Base-by-base conservation (phyloP, 2,888 invertebrate species). In the Mesoligia furuncula region DNA sequence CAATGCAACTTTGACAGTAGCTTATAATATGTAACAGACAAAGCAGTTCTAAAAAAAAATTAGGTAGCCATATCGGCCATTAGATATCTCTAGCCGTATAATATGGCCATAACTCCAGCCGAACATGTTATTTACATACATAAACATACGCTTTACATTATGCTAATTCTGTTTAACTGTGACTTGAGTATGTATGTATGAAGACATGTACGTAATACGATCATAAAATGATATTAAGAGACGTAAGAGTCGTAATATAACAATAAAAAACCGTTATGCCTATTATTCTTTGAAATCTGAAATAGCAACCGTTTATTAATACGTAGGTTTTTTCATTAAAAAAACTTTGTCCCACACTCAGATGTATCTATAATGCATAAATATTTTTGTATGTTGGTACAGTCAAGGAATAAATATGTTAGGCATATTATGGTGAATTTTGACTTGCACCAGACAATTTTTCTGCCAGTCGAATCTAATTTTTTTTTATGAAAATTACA, bases 81-180 rank as follows among this genome's bases (percentile, higher is more conserved):
- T 62, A 62, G 6, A 65, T 72, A 65, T 80, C 31, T 75, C 62
- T 57, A 67, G 7, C 54, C 0, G 75, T 45, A 64, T 83, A 75
- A 71, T 70, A 36, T 20, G 36, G 13, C 39, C 36, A 68, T 77
- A 69, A 86, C 42, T 75, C 42, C 20, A 31, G 24, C 17, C 24
- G 7, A 73, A 68, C 51, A 36, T 73, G 39, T 57, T 62, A 85
- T 85, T 86, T 83, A n/a, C 86, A 86, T 86, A 71, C 48, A 64
- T 73, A 73, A 68, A 24, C 48, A 79, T 77, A 61, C 24, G 39
- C 20, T 79, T 77, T 61, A 71, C 59, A 59, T 80, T 54, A 73
- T 57, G 59, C 59, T 59, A 61, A 84, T 78, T 61, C 24, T 27
- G 62, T 51, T 51, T 65, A 62, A 78, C 54, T 31, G 36, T 68